Conservation (phyloP, 2,797 vertebrate genomes). For the Tangara arthus region DNA sequence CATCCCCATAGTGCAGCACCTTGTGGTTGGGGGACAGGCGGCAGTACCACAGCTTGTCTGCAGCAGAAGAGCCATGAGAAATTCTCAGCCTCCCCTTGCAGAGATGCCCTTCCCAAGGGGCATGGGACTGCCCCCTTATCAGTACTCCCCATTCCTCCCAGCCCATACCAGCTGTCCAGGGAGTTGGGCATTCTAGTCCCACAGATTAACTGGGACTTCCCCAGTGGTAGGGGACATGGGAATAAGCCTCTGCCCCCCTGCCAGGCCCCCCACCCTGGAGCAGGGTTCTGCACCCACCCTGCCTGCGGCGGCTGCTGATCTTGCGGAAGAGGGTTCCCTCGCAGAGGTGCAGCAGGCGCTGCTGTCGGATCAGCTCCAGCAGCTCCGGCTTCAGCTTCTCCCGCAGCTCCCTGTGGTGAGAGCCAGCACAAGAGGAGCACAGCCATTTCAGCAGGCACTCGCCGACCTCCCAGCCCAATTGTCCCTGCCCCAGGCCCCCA, state of each 20-base stretch:
- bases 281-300: slow-evolving; percentile 76
- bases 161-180: not conserved
- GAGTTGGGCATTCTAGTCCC: not conserved
- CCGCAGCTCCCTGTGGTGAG: slow-evolving; percentile 82
- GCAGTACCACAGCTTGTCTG: slow-evolving; percentile 98
- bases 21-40: slow-evolving; percentile 96
- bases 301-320: slow-evolving; percentile 92
- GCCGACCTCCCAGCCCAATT: not conserved
- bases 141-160: not conserved
- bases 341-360: slow-evolving; percentile 90
- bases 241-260: not conserved
- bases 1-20: slow-evolving; percentile 92
- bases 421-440: not conserved
- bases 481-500: not conserved
- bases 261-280: accelerated
- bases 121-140: not conserved
- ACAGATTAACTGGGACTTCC: accelerated
- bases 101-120: not conserved
- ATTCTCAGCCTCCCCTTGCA: not conserved
- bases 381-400: slow-evolving; percentile 94
- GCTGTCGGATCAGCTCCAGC: slow-evolving; percentile 90
- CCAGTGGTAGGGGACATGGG: accelerated
- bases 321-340: slow-evolving; percentile 94
- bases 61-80: not conserved
- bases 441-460: accelerated